A percentile compares a stretch with the other conserved stretches of the same genome.
phyloP scores from a whole-genome alignment of 2,797 vertebrate species.

The Nyctibius grandis region DNA sequence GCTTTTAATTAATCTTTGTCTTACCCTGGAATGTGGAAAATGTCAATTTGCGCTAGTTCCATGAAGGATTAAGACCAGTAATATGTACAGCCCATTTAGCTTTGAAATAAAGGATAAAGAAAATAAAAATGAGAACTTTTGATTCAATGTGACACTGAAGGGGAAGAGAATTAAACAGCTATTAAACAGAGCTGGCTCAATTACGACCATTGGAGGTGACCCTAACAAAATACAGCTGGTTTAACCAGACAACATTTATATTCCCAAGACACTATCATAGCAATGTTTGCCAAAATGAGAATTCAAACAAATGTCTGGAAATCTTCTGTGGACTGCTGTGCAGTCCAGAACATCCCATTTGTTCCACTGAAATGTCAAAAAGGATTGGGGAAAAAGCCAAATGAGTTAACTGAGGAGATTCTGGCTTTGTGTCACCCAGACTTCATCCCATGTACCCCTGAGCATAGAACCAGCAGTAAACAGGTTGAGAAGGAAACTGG shows the following conservation, averaged over 20 bases:
- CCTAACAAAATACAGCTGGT: neutral
- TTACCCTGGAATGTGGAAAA: constrained; percentile 44
- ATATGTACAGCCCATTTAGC: constrained; percentile 47
- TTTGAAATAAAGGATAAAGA: constrained; percentile 53
- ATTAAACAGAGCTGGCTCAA: constrained; percentile 13
- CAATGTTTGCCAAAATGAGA: neutral
- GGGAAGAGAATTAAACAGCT: neutral
- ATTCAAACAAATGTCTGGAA: neutral
- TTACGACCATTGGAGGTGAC: constrained; percentile 3
- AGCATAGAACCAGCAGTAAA: neutral
- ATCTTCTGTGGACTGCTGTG: neutral
- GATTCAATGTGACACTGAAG: constrained; percentile 46
- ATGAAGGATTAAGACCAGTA: constrained; percentile 50
- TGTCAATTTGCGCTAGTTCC: constrained; percentile 45
- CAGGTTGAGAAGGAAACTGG: neutral
- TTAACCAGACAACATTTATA: neutral
- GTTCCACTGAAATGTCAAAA: constrained; percentile 1
- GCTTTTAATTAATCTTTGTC: constrained; percentile 65
- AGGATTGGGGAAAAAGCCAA: neutral
- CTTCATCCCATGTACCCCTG: neutral
- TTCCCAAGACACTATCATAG: neutral
- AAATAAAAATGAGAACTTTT: constrained; percentile 52
- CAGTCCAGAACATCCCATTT: neutral
- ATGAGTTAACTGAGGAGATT: neutral
- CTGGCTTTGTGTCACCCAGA: neutral